phyloP scores from a whole-genome alignment of 2,797 vertebrate species.

The Neomorphus geoffroyi region DNA sequence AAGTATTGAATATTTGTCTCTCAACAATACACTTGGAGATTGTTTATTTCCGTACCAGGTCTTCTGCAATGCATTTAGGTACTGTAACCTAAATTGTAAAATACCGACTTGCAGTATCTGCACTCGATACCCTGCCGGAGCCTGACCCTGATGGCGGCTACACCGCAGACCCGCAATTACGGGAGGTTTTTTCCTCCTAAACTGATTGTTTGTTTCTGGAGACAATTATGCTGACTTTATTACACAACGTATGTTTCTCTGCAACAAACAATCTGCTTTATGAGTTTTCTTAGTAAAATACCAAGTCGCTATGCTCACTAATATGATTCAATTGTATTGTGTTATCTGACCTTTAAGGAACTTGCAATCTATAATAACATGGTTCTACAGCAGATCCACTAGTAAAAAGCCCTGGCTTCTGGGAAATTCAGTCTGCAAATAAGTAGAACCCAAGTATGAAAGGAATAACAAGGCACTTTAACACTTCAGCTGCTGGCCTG shows the following conservation, averaged over 20 bases:
- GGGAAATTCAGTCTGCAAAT: constrained; percentile 15
- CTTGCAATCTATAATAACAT: constrained; percentile 41
- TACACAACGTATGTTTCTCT: constrained; percentile 45
- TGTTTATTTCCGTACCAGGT: constrained; percentile 60
- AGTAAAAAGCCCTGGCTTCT: constrained; percentile 13
- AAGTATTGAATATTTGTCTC: constrained; percentile 71
- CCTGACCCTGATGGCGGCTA: neutral
- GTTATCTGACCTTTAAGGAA: constrained; percentile 73
- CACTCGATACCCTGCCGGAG: neutral
- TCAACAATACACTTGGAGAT: constrained; percentile 51
- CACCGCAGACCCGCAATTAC: neutral
- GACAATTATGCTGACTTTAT: constrained; percentile 66
- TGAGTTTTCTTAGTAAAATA: constrained; percentile 75
- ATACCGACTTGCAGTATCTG: neutral
- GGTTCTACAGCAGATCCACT: constrained; percentile 5
- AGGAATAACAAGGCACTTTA: constrained; percentile 18
- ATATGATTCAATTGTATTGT: constrained; percentile 69
- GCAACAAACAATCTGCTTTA: constrained; percentile 71
- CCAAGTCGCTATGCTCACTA: constrained; percentile 53
- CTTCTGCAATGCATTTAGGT: constrained; percentile 15
- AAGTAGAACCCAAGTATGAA: neutral
- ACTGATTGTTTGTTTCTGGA: constrained; percentile 74
- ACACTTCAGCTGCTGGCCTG: neutral
- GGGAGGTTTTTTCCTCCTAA: constrained; percentile 54
- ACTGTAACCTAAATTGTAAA: constrained; percentile 30